Percentiles rank a stretch among this genome's conserved stretches.
Evolutionary conservation across 2,797 vertebrate genomes (phyloP).

Genomic region (Sardinella longiceps): DNA sequence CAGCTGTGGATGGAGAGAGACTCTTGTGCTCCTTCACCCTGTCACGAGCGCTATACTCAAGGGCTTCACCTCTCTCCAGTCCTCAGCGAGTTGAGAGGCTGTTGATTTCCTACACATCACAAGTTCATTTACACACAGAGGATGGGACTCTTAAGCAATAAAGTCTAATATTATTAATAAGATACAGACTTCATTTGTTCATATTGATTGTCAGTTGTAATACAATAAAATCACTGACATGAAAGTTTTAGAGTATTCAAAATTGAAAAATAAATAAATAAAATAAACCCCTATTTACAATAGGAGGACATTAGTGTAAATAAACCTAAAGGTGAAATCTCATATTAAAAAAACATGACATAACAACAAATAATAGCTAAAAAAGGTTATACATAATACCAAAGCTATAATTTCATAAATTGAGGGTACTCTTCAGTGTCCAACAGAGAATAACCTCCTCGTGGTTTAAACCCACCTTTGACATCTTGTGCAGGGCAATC

Average conservation of each 20-base stretch:
- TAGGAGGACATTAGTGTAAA: not conserved
- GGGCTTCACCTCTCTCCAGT: not conserved
- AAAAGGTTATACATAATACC: not conserved
- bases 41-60: not conserved
- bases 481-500: constrained; percentile 76
- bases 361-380: no score
- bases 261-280: no score
- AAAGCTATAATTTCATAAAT: not conserved
- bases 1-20: constrained; percentile 12
- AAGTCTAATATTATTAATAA: not conserved
- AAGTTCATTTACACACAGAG: not conserved
- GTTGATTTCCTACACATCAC: not conserved
- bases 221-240: no score
- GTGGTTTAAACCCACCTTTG: constrained; percentile 64
- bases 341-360: not conserved
- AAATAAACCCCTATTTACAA: no score
- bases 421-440: not conserved
- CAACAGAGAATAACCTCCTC: not conserved
- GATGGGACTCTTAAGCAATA: not conserved
- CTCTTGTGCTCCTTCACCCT: not conserved
- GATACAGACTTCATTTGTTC: not conserved
- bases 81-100: not conserved
- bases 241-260: no score
- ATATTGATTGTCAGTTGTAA: not conserved
- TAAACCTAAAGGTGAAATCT: not conserved